These are phyloP conservation scores for Drosophila watanabei DNA, from an alignment of 1,140 invertebrate species.

Conservation along the genomic window DNA sequence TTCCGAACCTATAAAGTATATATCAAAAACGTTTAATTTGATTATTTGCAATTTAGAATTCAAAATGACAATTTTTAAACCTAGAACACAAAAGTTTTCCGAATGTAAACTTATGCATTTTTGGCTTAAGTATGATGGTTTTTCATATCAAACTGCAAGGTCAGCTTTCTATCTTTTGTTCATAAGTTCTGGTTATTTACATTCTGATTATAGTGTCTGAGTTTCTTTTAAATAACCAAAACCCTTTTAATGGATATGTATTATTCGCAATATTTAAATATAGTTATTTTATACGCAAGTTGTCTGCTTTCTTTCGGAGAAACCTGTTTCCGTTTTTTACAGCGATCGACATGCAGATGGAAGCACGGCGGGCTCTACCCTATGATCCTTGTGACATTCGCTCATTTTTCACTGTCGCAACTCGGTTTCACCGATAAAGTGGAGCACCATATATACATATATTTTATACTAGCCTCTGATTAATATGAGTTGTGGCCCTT, in stretches of 20 bases:
- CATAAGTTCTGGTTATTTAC: not conserved
- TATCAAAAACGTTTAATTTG: too few species aligned
- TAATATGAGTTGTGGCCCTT: constrained; percentile 47
- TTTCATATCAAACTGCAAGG: too few species aligned
- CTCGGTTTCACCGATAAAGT: constrained; percentile 50
- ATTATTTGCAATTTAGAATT: too few species aligned
- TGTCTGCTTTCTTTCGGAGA: constrained; percentile 26
- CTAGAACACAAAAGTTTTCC: too few species aligned
- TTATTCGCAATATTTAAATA: constrained; percentile 2
- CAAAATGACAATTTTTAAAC: too few species aligned
- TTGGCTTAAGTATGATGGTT: too few species aligned
- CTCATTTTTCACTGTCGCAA: constrained; percentile 56
- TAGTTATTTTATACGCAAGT: not conserved
- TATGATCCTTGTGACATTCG: constrained; percentile 54
- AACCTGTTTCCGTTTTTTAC: constrained; percentile 43
- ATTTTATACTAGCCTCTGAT: constrained; percentile 48
- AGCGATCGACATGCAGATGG: constrained; percentile 37
- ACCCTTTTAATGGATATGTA: not conserved
- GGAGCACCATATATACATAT: constrained; percentile 25
- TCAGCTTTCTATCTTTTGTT: too few species aligned
- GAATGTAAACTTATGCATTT: not conserved
- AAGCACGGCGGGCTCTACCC: constrained; percentile 8
- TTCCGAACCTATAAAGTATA: too few species aligned
- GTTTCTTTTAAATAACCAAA: not conserved
- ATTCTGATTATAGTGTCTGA: not conserved